Evolutionary conservation across 2,113 vertebrate genomes (phyloP).

Genomic region (Ellobius talpinus): DNA sequence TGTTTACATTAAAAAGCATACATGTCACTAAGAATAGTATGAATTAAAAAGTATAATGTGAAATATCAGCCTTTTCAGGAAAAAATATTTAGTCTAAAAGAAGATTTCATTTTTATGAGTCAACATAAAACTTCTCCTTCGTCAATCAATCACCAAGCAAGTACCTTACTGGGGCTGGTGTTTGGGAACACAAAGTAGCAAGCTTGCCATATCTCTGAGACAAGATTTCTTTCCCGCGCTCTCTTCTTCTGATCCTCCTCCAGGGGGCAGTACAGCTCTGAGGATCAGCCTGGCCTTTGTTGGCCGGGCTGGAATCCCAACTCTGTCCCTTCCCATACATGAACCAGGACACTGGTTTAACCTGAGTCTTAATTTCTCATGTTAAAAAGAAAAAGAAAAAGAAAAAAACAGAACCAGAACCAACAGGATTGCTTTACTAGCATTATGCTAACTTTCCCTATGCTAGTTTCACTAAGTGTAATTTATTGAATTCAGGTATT

Average conservation of each 20-base stretch:
- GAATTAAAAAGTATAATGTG: not conserved
- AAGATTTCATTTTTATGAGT: not conserved
- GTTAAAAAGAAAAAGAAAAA: not conserved
- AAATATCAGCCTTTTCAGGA: constrained; percentile 16
- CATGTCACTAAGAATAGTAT: not conserved
- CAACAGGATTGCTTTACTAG: not conserved
- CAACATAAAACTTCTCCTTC: constrained; percentile 15
- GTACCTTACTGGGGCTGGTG: not conserved
- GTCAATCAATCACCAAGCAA: constrained; percentile 6
- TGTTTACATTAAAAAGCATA: constrained; percentile 32
- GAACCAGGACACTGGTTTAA: constrained; percentile 45
- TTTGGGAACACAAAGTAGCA: not conserved
- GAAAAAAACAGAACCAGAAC: not conserved
- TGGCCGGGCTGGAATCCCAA: not conserved
- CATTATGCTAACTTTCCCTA: not conserved
- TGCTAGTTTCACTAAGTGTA: not conserved
- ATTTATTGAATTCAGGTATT: constrained; percentile 1
- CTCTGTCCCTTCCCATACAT: not conserved
- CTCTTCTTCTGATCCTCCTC: constrained; percentile 10
- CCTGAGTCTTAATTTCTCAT: constrained; percentile 21
- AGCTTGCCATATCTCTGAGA: not conserved
- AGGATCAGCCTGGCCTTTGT: not conserved
- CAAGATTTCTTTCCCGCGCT: not conserved
- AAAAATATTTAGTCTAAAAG: constrained; percentile 25
- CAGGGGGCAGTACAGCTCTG: constrained; percentile 57